These are phyloP conservation scores for Micrastur ruficollis DNA, from an alignment of 2,797 vertebrate genomes.

Conservation along the genomic window DNA sequence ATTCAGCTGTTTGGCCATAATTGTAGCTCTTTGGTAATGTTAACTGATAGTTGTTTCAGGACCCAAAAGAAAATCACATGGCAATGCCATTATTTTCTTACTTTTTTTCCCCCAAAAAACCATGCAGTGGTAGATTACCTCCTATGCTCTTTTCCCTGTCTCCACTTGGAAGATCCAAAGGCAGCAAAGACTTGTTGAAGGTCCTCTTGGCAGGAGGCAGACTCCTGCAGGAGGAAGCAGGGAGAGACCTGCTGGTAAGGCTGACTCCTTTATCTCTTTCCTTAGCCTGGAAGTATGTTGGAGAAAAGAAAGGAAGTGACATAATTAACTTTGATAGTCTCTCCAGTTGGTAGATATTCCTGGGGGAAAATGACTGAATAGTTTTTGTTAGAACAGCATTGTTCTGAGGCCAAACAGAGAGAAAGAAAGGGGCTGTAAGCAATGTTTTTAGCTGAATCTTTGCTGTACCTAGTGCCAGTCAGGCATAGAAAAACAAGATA, in stretches of 20 bases:
- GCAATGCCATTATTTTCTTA: background rate
- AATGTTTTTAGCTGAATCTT: background rate
- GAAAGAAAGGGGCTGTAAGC: background rate
- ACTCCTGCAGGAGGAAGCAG: background rate
- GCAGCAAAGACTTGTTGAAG: background rate
- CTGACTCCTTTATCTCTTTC: background rate
- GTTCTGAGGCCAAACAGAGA: background rate
- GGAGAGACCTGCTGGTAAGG: background rate
- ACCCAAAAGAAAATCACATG: background rate
- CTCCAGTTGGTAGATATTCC: background rate
- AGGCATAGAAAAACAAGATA: background rate
- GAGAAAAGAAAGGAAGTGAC: conserved; percentile 41
- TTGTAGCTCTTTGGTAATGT: background rate
- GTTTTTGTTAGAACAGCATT: background rate
- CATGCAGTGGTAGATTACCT: background rate
- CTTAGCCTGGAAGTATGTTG: background rate
- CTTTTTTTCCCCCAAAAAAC: background rate
- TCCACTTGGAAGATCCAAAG: background rate
- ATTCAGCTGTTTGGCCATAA: background rate
- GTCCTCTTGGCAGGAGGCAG: background rate
- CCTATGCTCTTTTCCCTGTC: background rate
- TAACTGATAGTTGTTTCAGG: background rate
- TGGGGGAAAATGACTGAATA: background rate
- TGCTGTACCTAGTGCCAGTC: background rate
- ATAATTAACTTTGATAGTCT: conserved; percentile 37